phyloP scores from a whole-genome alignment of 2,797 vertebrate genomes.

The Masticophis lateralis region DNA sequence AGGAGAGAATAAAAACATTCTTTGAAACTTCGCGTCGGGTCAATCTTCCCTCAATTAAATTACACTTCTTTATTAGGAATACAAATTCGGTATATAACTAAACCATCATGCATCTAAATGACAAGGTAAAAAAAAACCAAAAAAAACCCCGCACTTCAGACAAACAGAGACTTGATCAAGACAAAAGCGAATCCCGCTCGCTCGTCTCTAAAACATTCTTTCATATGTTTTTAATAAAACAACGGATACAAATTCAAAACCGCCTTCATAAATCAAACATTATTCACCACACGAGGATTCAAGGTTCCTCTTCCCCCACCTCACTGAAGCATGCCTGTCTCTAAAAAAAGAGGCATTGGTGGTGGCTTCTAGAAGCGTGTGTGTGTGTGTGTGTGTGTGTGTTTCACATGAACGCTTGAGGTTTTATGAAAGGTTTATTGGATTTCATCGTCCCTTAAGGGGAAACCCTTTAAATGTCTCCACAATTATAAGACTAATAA shows the following conservation, averaged over 20 bases:
- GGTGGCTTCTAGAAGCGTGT: background rate
- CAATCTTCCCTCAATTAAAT: constrained; percentile 70
- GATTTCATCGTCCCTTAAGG: constrained; percentile 92
- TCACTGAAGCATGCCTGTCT: constrained; percentile 66
- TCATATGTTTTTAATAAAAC: constrained; percentile 90
- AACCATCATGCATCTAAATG: constrained; percentile 51
- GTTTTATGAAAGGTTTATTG: constrained; percentile 95
- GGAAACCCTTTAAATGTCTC: constrained; percentile 95
- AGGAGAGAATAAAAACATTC: constrained; percentile 25
- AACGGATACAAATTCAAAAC: constrained; percentile 83
- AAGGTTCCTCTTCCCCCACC: constrained; percentile 63
- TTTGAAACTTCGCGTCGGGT: constrained; percentile 42
- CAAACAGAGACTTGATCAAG: constrained; percentile 54
- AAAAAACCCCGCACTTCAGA: constrained; percentile 30
- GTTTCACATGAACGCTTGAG: constrained; percentile 71
- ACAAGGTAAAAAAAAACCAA: constrained; percentile 26
- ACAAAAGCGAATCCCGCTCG: constrained; percentile 64
- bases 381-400: background rate
- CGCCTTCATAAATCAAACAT: constrained; percentile 89
- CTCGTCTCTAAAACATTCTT: constrained; percentile 79
- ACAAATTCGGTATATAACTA: constrained; percentile 59
- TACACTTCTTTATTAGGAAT: constrained; percentile 67
- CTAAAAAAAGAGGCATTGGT: constrained; percentile 55
- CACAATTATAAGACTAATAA: constrained; percentile 99
- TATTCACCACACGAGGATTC: constrained; percentile 74